Conservation (phyloP, 2,888 invertebrate species). For the Trachelus iudaicus region DNA sequence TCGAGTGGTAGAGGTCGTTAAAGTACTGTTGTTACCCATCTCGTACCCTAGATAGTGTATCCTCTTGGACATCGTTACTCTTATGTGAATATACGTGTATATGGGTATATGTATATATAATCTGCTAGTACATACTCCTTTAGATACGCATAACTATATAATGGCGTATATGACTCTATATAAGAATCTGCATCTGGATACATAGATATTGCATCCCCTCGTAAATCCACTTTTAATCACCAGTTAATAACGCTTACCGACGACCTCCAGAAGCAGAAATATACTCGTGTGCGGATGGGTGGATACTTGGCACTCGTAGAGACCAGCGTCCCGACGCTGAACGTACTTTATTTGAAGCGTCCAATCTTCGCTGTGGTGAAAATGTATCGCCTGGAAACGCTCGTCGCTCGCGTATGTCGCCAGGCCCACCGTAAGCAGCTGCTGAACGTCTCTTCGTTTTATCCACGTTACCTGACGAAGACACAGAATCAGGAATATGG, state of each 20-base stretch:
- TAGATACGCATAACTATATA: neutral
- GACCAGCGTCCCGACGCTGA: constrained; percentile 85
- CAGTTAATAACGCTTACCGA: constrained; percentile 75
- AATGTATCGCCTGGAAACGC: constrained; percentile 86
- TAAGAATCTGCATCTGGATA: neutral
- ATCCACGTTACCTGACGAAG: constrained; percentile 83
- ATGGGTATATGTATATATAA: neutral
- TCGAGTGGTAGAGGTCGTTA: too few relatives aligned
- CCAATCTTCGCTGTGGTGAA: constrained; percentile 93
- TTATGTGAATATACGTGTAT: neutral
- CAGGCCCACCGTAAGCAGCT: constrained; percentile 86
- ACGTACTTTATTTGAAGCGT: constrained; percentile 91
- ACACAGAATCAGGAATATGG: neutral
- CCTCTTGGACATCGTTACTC: neutral
- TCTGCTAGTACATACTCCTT: neutral
- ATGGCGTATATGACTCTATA: neutral
- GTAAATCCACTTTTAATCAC: neutral
- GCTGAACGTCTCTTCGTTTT: constrained; percentile 77
- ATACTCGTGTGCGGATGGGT: constrained; percentile 92
- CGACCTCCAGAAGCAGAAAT: constrained; percentile 85
- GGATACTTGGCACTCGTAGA: constrained; percentile 92
- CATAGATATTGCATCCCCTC: neutral
- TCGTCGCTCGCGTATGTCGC: constrained; percentile 91
- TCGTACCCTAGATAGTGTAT: neutral
- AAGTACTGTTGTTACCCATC: too few relatives aligned